phyloP scores from a whole-genome alignment of 2,113 vertebrate genomes.

The Ailurus styani region DNA sequence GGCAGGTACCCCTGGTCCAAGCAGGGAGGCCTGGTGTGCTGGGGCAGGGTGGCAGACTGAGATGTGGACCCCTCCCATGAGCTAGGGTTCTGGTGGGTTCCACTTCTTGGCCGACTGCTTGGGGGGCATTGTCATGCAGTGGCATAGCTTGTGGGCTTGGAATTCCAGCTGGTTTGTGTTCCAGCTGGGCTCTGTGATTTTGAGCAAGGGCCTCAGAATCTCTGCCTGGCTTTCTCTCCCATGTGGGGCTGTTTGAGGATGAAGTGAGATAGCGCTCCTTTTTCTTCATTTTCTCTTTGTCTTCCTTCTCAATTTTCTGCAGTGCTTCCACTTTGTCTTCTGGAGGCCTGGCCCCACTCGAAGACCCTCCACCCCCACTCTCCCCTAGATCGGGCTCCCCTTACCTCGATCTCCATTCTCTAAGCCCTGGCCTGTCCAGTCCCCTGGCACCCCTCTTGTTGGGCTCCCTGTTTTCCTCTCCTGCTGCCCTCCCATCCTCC shows the following conservation, averaged over 20 bases:
- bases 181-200: neutral
- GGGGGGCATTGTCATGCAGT: neutral
- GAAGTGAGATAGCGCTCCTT: neutral
- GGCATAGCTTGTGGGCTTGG: neutral
- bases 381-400: neutral
- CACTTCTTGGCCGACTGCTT: neutral
- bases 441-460: neutral
- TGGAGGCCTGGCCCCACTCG: neutral
- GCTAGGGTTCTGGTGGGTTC: neutral
- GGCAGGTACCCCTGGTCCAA: neutral
- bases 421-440: neutral
- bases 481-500: neutral
- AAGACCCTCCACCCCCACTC: neutral
- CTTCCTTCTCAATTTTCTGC: neutral
- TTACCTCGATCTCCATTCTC: neutral
- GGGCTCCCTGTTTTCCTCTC: neutral
- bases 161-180: neutral
- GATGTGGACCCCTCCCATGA: neutral
- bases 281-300: neutral
- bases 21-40: neutral
- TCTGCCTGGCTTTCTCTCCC: neutral
- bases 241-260: fast-evolving
- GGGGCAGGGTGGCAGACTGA: neutral
- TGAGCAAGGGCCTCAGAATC: neutral
- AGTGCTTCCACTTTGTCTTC: neutral